Conservation (phyloP, 2,888 invertebrate genomes). For the Holacanthella duospinosa region DNA sequence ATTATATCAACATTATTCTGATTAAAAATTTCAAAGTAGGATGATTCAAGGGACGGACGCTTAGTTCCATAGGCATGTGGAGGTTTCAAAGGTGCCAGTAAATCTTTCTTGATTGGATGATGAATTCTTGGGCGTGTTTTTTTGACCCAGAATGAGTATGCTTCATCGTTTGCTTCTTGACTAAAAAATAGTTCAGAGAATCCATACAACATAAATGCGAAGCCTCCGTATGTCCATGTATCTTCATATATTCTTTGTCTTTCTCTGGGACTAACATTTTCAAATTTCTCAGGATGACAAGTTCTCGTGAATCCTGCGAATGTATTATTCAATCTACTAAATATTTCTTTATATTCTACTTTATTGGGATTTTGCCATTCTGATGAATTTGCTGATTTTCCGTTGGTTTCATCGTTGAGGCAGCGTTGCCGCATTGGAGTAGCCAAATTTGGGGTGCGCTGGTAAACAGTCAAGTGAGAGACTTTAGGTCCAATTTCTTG, state of each 20-base stretch:
- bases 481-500: background rate
- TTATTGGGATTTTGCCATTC: background rate
- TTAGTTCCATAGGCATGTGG: background rate
- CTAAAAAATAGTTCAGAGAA: background rate
- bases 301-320: background rate
- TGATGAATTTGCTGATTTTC: background rate
- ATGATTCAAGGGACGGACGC: background rate
- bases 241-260: background rate
- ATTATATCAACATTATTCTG: background rate
- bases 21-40: background rate
- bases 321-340: background rate
- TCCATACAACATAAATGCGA: background rate
- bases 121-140: background rate
- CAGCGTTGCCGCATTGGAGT: background rate
- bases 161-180: background rate
- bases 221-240: background rate
- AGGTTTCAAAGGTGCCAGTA: background rate
- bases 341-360: background rate
- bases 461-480: background rate
- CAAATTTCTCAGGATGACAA: background rate
- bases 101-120: background rate
- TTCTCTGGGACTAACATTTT: background rate
- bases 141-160: background rate
- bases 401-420: background rate
- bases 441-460: background rate